These are phyloP conservation scores for Cervus canadensis DNA, from an alignment of 2,113 vertebrate genomes.

Conservation along the genomic window DNA sequence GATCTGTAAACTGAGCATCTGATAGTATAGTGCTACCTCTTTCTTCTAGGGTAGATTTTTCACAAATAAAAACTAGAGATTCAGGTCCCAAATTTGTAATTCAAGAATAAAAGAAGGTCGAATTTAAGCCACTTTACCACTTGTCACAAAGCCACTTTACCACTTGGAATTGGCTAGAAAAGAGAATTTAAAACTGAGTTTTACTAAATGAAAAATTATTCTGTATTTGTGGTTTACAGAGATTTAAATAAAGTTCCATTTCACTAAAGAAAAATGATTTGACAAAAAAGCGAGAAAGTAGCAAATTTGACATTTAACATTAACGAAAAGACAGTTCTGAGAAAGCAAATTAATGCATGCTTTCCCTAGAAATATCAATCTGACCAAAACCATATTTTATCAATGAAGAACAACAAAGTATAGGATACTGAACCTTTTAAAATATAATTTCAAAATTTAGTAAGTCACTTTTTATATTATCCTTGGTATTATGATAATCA, in stretches of 20 bases:
- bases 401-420: neutral
- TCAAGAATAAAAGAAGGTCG: neutral
- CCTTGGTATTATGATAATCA: neutral
- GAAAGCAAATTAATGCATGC: neutral
- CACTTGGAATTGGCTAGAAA: slow-evolving; percentile 11
- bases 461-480: neutral
- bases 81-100: neutral
- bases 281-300: slow-evolving; percentile 13
- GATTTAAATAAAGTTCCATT: slow-evolving; percentile 40
- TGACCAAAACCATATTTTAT: slow-evolving; percentile 23
- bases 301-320: neutral
- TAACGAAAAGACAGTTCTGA: neutral
- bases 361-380: neutral
- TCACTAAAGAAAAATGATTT: slow-evolving; percentile 25
- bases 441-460: slow-evolving; percentile 12
- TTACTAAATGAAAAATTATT: slow-evolving; percentile 27
- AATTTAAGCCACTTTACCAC: neutral
- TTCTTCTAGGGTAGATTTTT: neutral
- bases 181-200: neutral
- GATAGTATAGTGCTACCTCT: neutral
- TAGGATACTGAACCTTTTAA: neutral
- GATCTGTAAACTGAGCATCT: neutral
- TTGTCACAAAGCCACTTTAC: neutral
- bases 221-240: neutral
- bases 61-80: neutral